Base-by-base conservation (phyloP, 1,140 invertebrate species). In the Drosophila biarmipes region DNA sequence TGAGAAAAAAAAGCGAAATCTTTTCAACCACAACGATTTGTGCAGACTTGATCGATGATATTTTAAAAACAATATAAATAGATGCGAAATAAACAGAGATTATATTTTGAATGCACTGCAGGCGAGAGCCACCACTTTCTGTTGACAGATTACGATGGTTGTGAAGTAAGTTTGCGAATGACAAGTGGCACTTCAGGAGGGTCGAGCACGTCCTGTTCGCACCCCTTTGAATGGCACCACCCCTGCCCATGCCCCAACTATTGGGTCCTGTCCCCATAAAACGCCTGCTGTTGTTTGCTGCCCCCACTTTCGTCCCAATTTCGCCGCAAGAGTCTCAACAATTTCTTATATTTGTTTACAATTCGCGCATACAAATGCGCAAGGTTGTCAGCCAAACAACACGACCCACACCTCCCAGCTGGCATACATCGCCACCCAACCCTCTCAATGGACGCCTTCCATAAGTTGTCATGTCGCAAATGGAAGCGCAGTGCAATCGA, bases 321-420 rank as follows among this genome's bases (percentile, higher is more conserved):
- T 69, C 34, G 64, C 66, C 49, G 49, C 63, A 46, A 69, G 34
- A 56, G 42, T 53, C 66, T 69, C 21, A 56, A 75, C 57, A 79
- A 89, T 72, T 73, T 84, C 58, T 79, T 79, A 87, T 87, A 89
- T 87, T 89, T 84, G 84, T 74, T 84, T 76, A 89, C 84, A 84
- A 74, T 79, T 63, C 66, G 64, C 73, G 84, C 82, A 87, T 76
- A 82, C 68, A 86, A 86, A 86, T 86, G 84, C 61, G 78, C 64
- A 69, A 78, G 62, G 64, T 78, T 54, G 31, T 48, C 35, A 35
- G 58, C 54, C 51, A 55, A 19, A 40, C 29, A 61, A 37, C 14
- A 17, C 35, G 38, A 24, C 61, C 35, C 38, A 24, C 61, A 38
- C 53, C n/a, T 40, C 52, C 40, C 53, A 10, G 12, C 24, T 8